Evolutionary conservation across 2,113 vertebrate genomes (phyloP), one percentile per base, ranked within the genome.

Genomic region (Apaloderma vittatum): DNA sequence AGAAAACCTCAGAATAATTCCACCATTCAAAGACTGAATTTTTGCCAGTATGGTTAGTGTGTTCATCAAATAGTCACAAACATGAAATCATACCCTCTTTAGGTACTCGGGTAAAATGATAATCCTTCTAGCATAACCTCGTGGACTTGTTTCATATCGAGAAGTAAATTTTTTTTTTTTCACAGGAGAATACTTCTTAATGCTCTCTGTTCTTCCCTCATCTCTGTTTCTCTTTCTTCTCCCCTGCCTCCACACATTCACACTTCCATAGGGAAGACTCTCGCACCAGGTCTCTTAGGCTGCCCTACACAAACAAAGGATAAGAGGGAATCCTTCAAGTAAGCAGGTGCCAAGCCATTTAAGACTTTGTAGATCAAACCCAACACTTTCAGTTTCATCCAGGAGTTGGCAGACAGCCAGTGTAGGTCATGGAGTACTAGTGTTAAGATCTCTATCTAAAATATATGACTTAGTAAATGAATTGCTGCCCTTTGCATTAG

Each of bases 391-490:
- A 29, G 49, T 68, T 76, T 95, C 85, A 58, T 17, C 17, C 36
- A 82, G 62, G 29, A 9, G 4, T 22, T 95, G 85, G 90, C 93
- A 94, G 77, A 2, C 40, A 72, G 70, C 77, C 81, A 79, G n/a
- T 0, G 4, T 27, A 79, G 84, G 77, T 90, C 73, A 49, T 62
- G 83, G 40, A 85, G 62, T 61, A 9, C 15, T 87, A 77, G 62
- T 76, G 77, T 91, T 49, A 91, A 57, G 66, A 88, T 85, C 74
- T 89, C 68, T 85, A 43, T 65, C 77, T 91, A 43, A 90, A 91
- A 88, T 24, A 40, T n/a, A 58, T 0, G 2, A n/a, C 66, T 85
- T 82, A 37, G 22, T 68, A 55, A 82, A 76, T 49, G 66, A n/a
- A 40, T 93, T 75, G 21, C 49, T 91, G 61, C 74, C 71, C 36